Base-by-base conservation (phyloP, 2,888 invertebrate species). In the Hoplodrina blanda region DNA sequence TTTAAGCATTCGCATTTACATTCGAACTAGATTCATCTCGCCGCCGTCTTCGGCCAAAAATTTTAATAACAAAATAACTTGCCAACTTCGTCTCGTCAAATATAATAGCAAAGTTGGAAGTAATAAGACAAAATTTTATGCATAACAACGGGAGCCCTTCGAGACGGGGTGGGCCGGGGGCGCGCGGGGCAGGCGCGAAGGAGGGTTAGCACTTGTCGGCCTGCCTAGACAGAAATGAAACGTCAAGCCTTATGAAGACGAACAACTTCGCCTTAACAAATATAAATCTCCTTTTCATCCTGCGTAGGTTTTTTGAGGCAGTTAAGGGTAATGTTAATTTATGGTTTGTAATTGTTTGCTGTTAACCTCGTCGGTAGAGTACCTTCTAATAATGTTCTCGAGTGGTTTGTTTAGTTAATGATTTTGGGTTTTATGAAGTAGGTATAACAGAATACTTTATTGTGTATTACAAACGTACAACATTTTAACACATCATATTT, bases 11-110 rank as follows among this genome's bases (percentile, higher is more conserved):
- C 91, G 88, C 89, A 94, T 95, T 94, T 94, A 94, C 93, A 95
- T 94, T 92, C 92, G 92, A 94, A 93, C 93, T 92, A 92, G 91
- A 93, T 91, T 90, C 89, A 91, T 90, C 90, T 86, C 87, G 87
- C 88, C 87, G 88, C 86, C 89, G 91, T 87, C 88, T 91, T 87
- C 87, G 88, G 90, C 92, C 94, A 94, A 94, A 95, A 95, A 95
- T 95, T 95, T 95, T 95, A 95, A 95, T 95, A 95, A 95, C 95
- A 94, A 94, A 95, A 95, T 95, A 95, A 95, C 95, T 95, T 95
- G 90, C 91, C 89, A 95, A 94, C 95, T 95, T 91, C 88, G 90
- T 90, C 93, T 93, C 94, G 94, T 95, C 95, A 94, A 94, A 95
- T 95, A 95, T 95, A 95, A 95, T 95, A 93, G 94, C 94, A 90